Base-by-base conservation (phyloP, 2,797 vertebrate genomes). In the Acrossocheilus wenchowensis region DNA sequence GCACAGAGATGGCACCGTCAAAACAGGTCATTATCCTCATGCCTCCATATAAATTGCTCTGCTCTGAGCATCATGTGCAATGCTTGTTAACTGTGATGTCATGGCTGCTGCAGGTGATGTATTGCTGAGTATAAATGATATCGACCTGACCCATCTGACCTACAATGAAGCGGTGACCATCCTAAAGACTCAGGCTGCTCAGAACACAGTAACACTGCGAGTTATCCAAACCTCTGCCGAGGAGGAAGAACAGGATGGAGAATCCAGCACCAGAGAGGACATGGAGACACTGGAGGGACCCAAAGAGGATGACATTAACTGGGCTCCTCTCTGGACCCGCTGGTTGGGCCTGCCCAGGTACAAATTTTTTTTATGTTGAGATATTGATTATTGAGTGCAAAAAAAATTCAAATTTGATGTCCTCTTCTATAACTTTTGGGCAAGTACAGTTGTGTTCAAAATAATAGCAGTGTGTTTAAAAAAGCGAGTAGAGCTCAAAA, bases 291-390 rank as follows among this genome's bases (percentile, higher is more conserved):
- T 89, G 43, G 97, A 97, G 5, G 93, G 92, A 60, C 62, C 89
- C 3, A 94, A 94, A 50, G 97, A 98, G 2, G 96, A 96, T 3
- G 85, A 90, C 6, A 92, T 95, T 74, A 94, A 94, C 92, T 98
- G 97, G 97, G 96, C 95, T 34, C 97, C 97, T 0, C 94, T 97
- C 86, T 98, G 97, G 97, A 96, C 96, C 52, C 95, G 94, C 0
- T 99, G 97, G 97, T 94, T 99, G 0, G 96, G 96, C 23, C 90
- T 99, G 89, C 97, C 97, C 0, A 97, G 96, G 97, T 68, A 68
- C 14, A 3, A 8, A 0, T 64, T 64, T 60, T n/a, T 26, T 14
- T 60, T 5, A 21, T 64, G n/a, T 64, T 64, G n/a, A 30, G 14
- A 66, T 8, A 66, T 66, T 7, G 30, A 34, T 64, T 6, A 34